Evolutionary conservation across 2,113 vertebrate genomes (phyloP), one percentile per base, ranked within the genome.

Genomic region (Caranx ignobilis): DNA sequence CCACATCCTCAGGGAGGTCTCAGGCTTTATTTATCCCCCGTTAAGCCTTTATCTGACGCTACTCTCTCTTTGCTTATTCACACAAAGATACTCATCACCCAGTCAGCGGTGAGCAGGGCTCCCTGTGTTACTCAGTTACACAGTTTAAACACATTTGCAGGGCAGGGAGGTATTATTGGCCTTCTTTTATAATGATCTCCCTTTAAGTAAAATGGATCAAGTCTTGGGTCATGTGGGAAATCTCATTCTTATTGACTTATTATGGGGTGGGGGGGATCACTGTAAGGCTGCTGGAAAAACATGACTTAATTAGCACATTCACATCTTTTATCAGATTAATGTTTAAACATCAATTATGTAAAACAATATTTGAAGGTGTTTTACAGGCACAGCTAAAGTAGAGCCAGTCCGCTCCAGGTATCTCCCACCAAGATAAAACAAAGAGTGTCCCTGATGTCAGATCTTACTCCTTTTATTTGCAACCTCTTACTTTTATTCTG

Each of bases 1-100:
- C 35, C 26, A n/a, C 56, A 11, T 87, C 78, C 75, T 75, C 56
- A 8, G 70, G 71, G 70, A 75, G 11, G 3, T 64, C n/a, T 50
- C 57, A n/a, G 54, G 32, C 54, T 69, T 72, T 52, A 56, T 83
- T 68, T 57, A 45, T 43, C 71, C 32, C 13, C 57, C 35, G 34
- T 19, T 50, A 68, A 48, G 18, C 31, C 54, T 61, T 82, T 60
- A 75, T 69, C 75, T 66, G 55, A 69, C 35, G 55, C 41, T 60
- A 3, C 45, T 59, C 9, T 45, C 12, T 50, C 37, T 71, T 84
- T 70, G 52, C 68, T 73, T 68, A 71, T 66, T 69, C 62, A 54
- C 54, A 61, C 3, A 39, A 69, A 50, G 41, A 52, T 63, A 18
- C 11, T 15, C 34, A 26, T 41, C 59, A 74, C 37, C 59, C 64